Conservation (phyloP, 2,888 invertebrate species). For the Timema podura region DNA sequence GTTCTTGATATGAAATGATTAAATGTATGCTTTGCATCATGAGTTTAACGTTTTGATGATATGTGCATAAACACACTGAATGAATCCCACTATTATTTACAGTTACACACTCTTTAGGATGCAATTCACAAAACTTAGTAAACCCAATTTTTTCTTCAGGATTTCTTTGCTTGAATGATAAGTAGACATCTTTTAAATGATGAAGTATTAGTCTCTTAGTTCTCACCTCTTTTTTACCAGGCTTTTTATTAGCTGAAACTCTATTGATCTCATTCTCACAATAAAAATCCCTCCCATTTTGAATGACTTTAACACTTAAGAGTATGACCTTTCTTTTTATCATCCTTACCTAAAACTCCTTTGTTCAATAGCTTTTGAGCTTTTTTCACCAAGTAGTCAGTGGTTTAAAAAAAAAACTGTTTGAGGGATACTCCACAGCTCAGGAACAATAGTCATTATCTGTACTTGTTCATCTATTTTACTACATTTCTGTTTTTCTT, state of each 20-base stretch:
- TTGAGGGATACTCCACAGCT: conserved; percentile 8
- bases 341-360: no score
- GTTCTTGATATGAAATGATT: neutral
- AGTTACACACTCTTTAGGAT: conserved; percentile 5
- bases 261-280: conserved; percentile 1
- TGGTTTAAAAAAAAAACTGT: neutral
- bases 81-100: conserved; percentile 11
- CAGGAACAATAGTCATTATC: neutral
- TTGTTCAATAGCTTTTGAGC: no score
- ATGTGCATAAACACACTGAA: conserved; percentile 3
- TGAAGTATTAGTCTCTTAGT: neutral
- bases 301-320: no score
- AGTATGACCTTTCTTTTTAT: no score
- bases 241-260: neutral
- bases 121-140: conserved; percentile 6
- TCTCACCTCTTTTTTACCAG: conserved; percentile 2
- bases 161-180: conserved; percentile 1
- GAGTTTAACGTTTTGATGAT: no score
- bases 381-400: neutral
- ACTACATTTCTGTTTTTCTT: neutral
- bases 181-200: conserved; percentile 9
- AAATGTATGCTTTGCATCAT: no score
- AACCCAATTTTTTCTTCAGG: neutral
- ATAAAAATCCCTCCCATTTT: conserved; percentile 1
- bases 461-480: neutral